phyloP scores from a whole-genome alignment of 92 coral and sea anemone genomes.

The Porites lobata region DNA sequence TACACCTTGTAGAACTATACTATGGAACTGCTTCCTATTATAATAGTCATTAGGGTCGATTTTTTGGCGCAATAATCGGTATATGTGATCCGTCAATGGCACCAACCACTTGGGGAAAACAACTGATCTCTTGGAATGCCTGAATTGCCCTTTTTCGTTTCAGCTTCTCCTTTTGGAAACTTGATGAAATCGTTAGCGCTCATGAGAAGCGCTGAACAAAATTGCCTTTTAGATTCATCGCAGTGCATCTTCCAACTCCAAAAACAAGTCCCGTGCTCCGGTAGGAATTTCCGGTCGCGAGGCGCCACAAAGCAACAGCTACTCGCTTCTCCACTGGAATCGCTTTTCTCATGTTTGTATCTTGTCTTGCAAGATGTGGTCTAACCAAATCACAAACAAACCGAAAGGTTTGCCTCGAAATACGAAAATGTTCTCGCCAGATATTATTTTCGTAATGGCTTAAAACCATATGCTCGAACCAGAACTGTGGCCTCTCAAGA shows the following conservation, averaged over 20 bases:
- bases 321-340: no score
- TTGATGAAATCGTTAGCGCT: conserved; percentile 48
- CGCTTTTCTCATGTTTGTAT: no score
- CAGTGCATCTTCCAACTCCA: conserved; percentile 1
- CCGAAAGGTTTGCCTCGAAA: no score
- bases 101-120: conserved; percentile 6
- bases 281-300: conserved; percentile 66
- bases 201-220: conserved; percentile 58
- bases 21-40: conserved; percentile 57
- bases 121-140: conserved; percentile 20
- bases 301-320: conserved; percentile 50
- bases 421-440: no score
- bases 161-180: neutral
- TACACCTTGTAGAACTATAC: conserved; percentile 58
- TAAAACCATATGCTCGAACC: no score
- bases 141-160: neutral
- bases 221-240: conserved; percentile 68
- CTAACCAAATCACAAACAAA: no score
- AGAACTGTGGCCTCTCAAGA: no score
- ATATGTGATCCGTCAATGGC: conserved; percentile 52
- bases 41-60: conserved; percentile 42
- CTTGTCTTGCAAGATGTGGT: no score
- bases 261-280: conserved; percentile 59
- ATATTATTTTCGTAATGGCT: no score
- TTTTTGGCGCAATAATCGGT: conserved; percentile 27